Percentiles rank a stretch among this genome's conserved stretches.
These are phyloP conservation scores for Myrmophylax atrothorax DNA, from an alignment of 2,113 vertebrate genomes.

Conservation along the genomic window DNA sequence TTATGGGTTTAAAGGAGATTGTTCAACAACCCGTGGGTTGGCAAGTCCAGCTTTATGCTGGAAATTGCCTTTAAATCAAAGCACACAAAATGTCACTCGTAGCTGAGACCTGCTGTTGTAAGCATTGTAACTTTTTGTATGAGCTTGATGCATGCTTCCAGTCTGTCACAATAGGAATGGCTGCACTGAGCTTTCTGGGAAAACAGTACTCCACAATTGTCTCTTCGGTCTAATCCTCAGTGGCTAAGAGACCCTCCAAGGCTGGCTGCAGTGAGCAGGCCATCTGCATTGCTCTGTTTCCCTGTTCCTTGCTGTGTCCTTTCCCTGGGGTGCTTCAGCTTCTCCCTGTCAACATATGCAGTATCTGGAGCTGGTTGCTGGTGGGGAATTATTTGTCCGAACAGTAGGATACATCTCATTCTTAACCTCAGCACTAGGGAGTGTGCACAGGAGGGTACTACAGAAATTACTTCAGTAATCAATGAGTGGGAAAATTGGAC, in stretches of 20 bases:
- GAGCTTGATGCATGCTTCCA: neutral
- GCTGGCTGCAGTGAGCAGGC: neutral
- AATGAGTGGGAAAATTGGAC: neutral
- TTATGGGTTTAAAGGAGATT: neutral
- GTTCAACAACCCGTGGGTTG: neutral
- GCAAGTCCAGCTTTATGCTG: neutral
- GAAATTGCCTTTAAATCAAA: neutral
- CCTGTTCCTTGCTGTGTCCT: neutral
- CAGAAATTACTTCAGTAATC: neutral
- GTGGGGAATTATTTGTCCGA: neutral
- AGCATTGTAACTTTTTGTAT: neutral
- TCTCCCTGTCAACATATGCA: neutral
- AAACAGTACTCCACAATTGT: accelerated
- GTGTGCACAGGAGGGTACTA: neutral
- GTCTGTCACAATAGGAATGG: neutral
- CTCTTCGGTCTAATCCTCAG: neutral
- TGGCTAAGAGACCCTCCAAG: neutral
- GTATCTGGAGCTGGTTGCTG: neutral
- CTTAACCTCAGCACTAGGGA: neutral
- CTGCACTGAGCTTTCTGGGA: neutral
- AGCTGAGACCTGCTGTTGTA: neutral
- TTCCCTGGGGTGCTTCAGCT: neutral
- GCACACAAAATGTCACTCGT: neutral
- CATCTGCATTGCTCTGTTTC: neutral
- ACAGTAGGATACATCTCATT: neutral